Base-by-base conservation (phyloP, 2,113 vertebrate genomes). In the Pangasianodon hypophthalmus region DNA sequence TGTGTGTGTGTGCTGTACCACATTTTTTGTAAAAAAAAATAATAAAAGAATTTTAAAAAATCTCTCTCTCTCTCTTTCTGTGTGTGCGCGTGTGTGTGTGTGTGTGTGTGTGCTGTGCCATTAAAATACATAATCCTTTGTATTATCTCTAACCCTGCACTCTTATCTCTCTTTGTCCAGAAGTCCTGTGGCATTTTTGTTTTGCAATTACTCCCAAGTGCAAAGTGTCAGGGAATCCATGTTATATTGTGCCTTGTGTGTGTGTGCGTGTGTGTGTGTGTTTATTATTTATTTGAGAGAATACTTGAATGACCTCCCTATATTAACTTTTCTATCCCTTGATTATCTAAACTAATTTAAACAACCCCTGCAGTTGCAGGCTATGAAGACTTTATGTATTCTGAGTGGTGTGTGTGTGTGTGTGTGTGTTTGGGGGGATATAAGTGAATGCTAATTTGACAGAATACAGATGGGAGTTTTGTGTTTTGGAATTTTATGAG, bases 81-180 rank as follows among this genome's bases (percentile, higher is more conserved):
- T 64, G 32, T 69, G 16, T n/a, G 32, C 60, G 8, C 85, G 54
- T 84, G 64, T 58, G 56, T 75, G 32, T 67, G 73, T 62, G 54
- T 64, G 52, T 85, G 71, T 85, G 48, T 86, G 24, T 54, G 84
- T 86, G 60, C 37, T 64, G 48, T 48, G 52, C 62, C 81, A 90
- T 87, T 83, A 87, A 83, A 82, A 84, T 64, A 82, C 60, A 82
- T 83, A 90, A 90, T 90, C 89, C 85, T 32, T 67, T 87, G 77
- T 60, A 87, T 90, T 87, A 87, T 87, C 86, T 56, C 64, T 75
- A 67, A 75, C 71, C 56, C 80, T 84, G 56, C 11, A 16, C 54
- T 87, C 56, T 90, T 75, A 50, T 90, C 80, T 37, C 69, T 84
- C 71, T 64, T 77, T 87, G 67, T 90, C 86, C 85, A 84, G 79